Conservation (phyloP, 2,113 vertebrate species). For the Brachyhypopomus occidentalis region DNA sequence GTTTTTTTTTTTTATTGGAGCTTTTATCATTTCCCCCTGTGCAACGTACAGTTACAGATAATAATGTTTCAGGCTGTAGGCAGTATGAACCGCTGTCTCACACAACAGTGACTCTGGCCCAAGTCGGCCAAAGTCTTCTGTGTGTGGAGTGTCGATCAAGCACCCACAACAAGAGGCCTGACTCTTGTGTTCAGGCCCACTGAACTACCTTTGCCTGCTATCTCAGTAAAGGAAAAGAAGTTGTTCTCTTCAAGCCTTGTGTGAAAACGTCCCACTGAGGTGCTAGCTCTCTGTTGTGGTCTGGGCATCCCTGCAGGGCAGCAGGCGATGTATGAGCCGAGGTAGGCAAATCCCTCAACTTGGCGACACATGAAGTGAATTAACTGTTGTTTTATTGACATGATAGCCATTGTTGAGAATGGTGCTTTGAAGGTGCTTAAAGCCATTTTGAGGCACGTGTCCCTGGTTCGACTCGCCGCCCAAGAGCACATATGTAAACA, state of each 20-base stretch:
- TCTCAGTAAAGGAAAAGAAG: background rate
- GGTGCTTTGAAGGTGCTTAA: slow-evolving; percentile 17
- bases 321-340: slow-evolving; percentile 24
- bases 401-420: background rate
- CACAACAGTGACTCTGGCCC: too few relatives aligned
- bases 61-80: background rate
- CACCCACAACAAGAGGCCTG: background rate
- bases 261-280: slow-evolving; percentile 42
- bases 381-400: background rate
- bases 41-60: background rate
- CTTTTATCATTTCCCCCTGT: background rate
- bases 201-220: slow-evolving; percentile 13
- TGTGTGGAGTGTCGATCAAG: background rate
- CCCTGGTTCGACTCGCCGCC: background rate
- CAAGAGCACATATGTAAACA: background rate
- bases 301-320: slow-evolving; percentile 31
- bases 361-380: slow-evolving; percentile 8
- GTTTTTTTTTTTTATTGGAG: background rate
- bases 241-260: background rate
- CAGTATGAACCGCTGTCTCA: background rate
- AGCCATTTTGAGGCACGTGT: slow-evolving; percentile 15
- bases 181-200: background rate
- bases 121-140: too few relatives aligned
- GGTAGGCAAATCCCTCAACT: background rate
- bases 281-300: slow-evolving; percentile 47